Evolutionary conservation across 2,797 vertebrate genomes (phyloP).

Genomic region (Hypotaenidia okinawae): DNA sequence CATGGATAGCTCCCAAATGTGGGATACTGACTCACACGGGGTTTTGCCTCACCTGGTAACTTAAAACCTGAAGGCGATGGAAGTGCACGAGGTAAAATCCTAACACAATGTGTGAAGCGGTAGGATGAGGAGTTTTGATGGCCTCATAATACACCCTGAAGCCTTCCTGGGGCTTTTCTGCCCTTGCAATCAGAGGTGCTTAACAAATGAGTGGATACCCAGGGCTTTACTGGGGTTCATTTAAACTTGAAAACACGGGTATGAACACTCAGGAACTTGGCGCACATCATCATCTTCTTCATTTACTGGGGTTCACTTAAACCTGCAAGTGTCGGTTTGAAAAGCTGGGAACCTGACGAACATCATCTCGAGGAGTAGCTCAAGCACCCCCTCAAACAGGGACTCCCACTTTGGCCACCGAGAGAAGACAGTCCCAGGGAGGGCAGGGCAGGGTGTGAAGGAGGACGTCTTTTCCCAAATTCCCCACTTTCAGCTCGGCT

Average conservation of each 20-base stretch:
- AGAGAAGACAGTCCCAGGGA: background rate
- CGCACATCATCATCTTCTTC: background rate
- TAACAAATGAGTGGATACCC: accelerated
- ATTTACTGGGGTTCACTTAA: background rate
- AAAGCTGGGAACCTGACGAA: background rate
- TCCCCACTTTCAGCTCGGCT: background rate
- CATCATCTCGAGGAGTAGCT: background rate
- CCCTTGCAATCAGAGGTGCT: background rate
- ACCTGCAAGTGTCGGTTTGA: background rate
- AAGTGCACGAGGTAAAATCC: background rate
- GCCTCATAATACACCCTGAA: background rate
- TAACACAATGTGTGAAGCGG: background rate
- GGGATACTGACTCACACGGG: background rate
- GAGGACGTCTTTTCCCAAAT: background rate
- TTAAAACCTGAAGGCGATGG: accelerated
- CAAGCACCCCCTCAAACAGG: background rate
- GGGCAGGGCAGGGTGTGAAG: background rate
- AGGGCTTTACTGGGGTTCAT: background rate
- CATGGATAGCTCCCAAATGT: background rate
- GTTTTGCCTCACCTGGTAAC: background rate
- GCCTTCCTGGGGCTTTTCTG: background rate
- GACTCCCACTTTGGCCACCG: background rate
- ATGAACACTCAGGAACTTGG: background rate
- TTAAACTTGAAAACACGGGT: background rate
- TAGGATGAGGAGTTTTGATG: background rate